Evolutionary conservation across 2,797 vertebrate genomes (phyloP).

Genomic region (Alcedo atthis): DNA sequence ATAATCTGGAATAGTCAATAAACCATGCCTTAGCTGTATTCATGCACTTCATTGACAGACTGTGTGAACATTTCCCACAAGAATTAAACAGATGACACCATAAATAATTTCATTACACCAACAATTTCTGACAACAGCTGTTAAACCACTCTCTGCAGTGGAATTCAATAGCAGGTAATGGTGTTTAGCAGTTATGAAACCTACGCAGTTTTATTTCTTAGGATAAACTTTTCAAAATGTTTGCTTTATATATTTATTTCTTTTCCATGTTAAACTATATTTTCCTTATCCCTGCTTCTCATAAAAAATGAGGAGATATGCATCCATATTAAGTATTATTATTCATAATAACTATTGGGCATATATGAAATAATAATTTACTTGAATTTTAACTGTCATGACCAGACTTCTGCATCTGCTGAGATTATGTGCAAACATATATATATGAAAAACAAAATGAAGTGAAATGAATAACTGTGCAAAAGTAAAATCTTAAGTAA

Average conservation of each 20-base stretch:
- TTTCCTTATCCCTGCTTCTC: background rate
- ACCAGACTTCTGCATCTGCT: background rate
- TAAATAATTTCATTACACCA: constrained; percentile 68
- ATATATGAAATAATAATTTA: background rate
- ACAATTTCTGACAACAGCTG: constrained; percentile 66
- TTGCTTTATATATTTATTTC: background rate
- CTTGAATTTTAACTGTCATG: background rate
- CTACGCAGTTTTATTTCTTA: background rate
- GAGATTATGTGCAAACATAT: background rate
- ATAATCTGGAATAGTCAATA: constrained; percentile 32
- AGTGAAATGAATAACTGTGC: background rate
- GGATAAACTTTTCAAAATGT: background rate
- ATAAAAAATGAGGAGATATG: background rate
- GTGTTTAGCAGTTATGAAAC: background rate
- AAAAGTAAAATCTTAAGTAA: background rate
- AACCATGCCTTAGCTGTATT: constrained; percentile 26
- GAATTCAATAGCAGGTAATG: constrained; percentile 27
- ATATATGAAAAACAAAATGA: background rate
- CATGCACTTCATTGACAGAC: constrained; percentile 53
- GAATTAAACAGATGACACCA: constrained; percentile 64
- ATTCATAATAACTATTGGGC: background rate
- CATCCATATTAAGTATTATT: background rate
- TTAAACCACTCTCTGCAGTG: background rate
- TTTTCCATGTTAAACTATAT: background rate
- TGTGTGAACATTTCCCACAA: constrained; percentile 51